Evolutionary conservation across 2,888 invertebrate species (phyloP), one percentile per base, ranked within the genome.

Genomic region (Empis livida): DNA sequence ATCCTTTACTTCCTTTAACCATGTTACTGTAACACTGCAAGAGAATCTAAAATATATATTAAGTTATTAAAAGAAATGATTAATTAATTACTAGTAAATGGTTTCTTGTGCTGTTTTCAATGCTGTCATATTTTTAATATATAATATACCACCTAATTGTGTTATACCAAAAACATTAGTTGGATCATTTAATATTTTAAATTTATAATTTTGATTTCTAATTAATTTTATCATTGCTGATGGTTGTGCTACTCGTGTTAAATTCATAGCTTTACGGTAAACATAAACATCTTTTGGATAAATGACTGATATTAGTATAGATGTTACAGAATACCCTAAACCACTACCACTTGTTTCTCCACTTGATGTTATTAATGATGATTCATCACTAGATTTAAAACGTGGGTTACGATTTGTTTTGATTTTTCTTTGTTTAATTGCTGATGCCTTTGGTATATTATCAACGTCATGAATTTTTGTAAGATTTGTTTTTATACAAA

Each of bases 111-210:
- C 65, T 10, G 57, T 62, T 49, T 64, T 60, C 44, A 79, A 59
- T 2, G 68, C 63, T 3, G 64, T 57, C 9, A 67, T 61, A 58
- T 77, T 70, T 13, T 66, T 62, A 0, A 80, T 75, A 59, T 72
- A 79, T 20, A 80, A 57, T 52, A 80, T 79, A 8, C 80, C 80
- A 35, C 71, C 74, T 1, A 52, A 57, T 11, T 59, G 55, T 0
- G 79, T 80, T 10, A 80, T 65, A 38, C 68, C 71, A 57, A 78
- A 77, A 10, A 73, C 73, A 13, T 58, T 61, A 43, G 64, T 64
- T 4, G 64, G 63, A 56, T 68, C 68, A 39, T 66, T 63, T 2
- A 47, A 57, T 4, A 68, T 54, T 2, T 53, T 48, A 44, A 67
- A 68, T 3, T 57, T 58, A 43, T 63, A 48, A 11, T 56, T 57